A percentile compares a stretch with the other conserved stretches of the same genome.
phyloP scores from a whole-genome alignment of 2,888 invertebrate genomes.

The Synergus gifuensis region DNA sequence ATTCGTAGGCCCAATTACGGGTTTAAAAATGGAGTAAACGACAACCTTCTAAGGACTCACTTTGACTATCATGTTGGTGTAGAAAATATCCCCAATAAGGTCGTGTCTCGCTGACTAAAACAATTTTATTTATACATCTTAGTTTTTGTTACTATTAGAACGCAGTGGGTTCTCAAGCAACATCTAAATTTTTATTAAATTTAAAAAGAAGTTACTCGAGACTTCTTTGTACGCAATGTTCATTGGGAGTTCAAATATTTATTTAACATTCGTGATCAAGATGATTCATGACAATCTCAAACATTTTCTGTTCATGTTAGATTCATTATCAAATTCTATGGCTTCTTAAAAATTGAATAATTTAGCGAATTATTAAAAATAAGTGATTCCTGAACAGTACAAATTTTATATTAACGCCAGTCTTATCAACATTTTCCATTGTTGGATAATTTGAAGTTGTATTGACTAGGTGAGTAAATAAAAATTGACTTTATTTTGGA shows the following conservation, averaged over 20 bases:
- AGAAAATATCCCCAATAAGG: background rate
- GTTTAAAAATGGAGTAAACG: constrained; percentile 37
- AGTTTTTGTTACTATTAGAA: constrained; percentile 21
- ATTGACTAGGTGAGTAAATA: background rate
- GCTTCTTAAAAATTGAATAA: background rate
- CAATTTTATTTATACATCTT: constrained; percentile 19
- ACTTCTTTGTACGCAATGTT: constrained; percentile 8
- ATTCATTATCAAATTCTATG: background rate
- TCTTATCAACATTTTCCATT: background rate
- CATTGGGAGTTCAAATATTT: constrained; percentile 6
- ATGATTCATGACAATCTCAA: constrained; percentile 30
- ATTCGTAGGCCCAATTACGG: constrained; percentile 49
- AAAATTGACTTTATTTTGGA: background rate
- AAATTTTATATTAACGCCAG: background rate
- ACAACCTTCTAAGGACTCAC: constrained; percentile 42
- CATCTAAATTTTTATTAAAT: background rate
- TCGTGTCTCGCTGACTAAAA: constrained; percentile 3
- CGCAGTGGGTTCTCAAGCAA: background rate
- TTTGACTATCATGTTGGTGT: constrained; percentile 4
- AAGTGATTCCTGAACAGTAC: constrained; percentile 7
- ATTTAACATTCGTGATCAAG: background rate
- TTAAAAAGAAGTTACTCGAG: background rate
- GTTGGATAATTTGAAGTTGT: background rate
- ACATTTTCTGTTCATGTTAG: background rate
- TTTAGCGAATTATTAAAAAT: background rate